Evolutionary conservation across 2,113 vertebrate species (phyloP), one percentile per base, ranked within the genome.

Genomic region (Leptodactylus fuscus): DNA sequence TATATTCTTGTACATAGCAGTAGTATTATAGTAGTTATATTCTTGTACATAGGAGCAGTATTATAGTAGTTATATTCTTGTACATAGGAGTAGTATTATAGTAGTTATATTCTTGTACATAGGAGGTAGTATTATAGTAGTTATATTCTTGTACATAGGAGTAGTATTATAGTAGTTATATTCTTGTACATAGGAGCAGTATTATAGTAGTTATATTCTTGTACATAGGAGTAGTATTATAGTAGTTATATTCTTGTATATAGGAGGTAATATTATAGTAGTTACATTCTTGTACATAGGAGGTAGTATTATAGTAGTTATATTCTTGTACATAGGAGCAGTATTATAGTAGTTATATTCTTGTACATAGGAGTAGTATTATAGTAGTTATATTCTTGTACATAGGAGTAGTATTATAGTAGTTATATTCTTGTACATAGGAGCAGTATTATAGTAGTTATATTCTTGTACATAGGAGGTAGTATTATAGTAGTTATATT

Each of bases 291-390:
- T 27, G 24, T 62, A 62, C 16, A 62, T 62, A 62, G 58, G 58
- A 5, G 18, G 24, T 24, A 62, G 58, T 62, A 62, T 62, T 62
- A 62, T 62, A 62, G 58, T 62, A 62, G n/a, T 60, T 24, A 60
- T 62, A 32, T 65, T 65, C 60, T 32, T 65, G 60, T 62, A 62
- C 12, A 62, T 29, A 62, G 58, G 58, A 15, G 58, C 58, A 62
- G 58, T 62, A 62, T 62, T 62, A 62, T 62, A 62, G 58, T 62
- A 62, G n/a, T 62, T 62, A 62, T 62, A 62, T 62, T 62, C 58
- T 15, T 62, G 58, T 34, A 65, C 7, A 32, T 65, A 65, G 29
- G 60, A 3, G 60, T 15, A 65, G 3, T 62, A 62, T 62, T 62
- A 62, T 62, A 62, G 58, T 62, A 62, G 58, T 13, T 62, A 62